Percentiles rank a stretch among this genome's conserved stretches.
Evolutionary conservation across 2,888 invertebrate genomes (phyloP).

Genomic region (Notodonta ziczac): DNA sequence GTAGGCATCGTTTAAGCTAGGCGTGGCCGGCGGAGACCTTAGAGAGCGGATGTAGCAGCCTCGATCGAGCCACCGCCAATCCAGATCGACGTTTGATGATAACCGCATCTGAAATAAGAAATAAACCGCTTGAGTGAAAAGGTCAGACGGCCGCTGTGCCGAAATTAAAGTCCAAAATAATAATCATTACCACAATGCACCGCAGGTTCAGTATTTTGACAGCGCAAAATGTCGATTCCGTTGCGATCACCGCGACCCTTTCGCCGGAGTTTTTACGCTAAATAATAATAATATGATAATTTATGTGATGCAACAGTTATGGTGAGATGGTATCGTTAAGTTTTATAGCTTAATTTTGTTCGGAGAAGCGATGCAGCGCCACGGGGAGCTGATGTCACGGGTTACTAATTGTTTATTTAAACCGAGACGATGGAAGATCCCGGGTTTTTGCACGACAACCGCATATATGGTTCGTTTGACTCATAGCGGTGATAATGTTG

Average conservation of each 20-base stretch:
- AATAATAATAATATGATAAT: constrained; percentile 52
- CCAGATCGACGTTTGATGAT: constrained; percentile 75
- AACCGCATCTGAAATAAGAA: constrained; percentile 69
- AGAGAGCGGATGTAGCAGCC: constrained; percentile 79
- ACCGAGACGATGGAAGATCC: constrained; percentile 41
- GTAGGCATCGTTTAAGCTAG: constrained; percentile 67
- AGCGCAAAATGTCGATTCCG: constrained; percentile 56
- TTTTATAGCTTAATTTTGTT: constrained; percentile 73
- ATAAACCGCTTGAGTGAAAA: constrained; percentile 74
- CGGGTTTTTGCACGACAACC: constrained; percentile 39
- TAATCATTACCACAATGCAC: constrained; percentile 70
- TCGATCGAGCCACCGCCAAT: constrained; percentile 61
- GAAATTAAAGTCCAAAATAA: constrained; percentile 76
- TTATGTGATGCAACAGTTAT: constrained; percentile 50
- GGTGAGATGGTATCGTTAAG: constrained; percentile 62
- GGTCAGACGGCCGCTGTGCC: constrained; percentile 70
- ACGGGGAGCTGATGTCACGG: constrained; percentile 7
- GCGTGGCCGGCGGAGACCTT: constrained; percentile 74
- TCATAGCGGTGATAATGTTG: constrained; percentile 27
- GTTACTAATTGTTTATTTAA: constrained; percentile 54
- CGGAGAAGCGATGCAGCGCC: constrained; percentile 38
- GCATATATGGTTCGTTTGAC: constrained; percentile 45
- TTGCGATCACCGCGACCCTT: constrained; percentile 33
- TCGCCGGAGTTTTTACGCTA: constrained; percentile 46
- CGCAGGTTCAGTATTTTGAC: constrained; percentile 67